Conservation (phyloP, 1,140 invertebrate species). For the Drosophila equinoxialis region DNA sequence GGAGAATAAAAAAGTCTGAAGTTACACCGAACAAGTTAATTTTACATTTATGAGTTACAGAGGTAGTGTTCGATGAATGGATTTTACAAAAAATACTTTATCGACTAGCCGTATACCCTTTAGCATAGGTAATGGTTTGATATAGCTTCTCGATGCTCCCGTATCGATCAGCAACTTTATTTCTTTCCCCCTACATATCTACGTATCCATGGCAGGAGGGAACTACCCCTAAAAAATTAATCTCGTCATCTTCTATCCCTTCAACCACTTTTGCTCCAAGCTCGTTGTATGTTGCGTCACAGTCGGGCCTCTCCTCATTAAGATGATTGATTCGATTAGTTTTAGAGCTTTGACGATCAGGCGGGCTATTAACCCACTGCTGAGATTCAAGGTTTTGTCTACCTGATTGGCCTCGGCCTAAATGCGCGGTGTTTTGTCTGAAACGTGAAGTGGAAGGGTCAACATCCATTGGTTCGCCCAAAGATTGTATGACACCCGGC, state of each 20-base stretch:
- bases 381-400: background rate
- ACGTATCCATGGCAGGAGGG: background rate
- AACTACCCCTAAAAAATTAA: background rate
- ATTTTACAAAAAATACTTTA: too few relatives aligned
- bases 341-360: background rate
- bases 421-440: background rate
- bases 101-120: too few relatives aligned
- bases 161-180: background rate
- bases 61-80: too few relatives aligned
- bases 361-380: background rate
- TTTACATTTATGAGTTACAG: background rate
- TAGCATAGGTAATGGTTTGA: too few relatives aligned
- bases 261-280: too few relatives aligned
- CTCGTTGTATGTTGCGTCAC: background rate
- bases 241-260: too few relatives aligned
- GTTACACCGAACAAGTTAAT: background rate
- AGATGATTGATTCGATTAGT: background rate
- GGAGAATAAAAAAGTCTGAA: too few relatives aligned
- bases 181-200: too few relatives aligned
- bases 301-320: background rate
- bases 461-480: conserved; percentile 4
- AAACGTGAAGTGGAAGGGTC: background rate
- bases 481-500: background rate
- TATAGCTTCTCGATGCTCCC: background rate
- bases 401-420: background rate